A percentile compares a stretch with the other conserved stretches of the same genome.
phyloP scores from a whole-genome alignment of 2,888 invertebrate species.

The Eristalis pertinax region DNA sequence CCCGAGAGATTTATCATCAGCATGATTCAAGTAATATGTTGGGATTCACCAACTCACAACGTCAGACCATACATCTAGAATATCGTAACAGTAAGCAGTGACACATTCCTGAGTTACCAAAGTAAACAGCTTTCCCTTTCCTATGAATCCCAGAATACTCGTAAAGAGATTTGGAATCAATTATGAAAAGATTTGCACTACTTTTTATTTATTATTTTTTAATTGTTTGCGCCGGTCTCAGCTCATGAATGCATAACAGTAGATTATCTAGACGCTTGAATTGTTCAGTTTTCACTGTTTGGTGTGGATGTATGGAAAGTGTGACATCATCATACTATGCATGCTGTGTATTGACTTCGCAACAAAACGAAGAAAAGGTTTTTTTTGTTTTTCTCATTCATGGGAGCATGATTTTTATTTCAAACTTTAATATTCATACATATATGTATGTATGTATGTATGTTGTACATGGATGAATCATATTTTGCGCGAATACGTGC shows the following conservation, averaged over 20 bases:
- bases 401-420: constrained; percentile 53
- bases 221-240: constrained; percentile 36
- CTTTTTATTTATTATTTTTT: constrained; percentile 8
- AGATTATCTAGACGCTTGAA: constrained; percentile 38
- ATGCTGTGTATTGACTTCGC: constrained; percentile 38
- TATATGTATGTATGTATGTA: background rate
- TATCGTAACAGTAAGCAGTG: constrained; percentile 4
- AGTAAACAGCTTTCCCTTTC: constrained; percentile 44
- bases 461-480: background rate
- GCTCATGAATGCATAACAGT: constrained; percentile 33
- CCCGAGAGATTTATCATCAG: background rate
- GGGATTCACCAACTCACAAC: background rate
- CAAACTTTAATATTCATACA: constrained; percentile 12
- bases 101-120: background rate
- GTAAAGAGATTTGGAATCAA: constrained; percentile 38
- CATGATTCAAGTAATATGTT: background rate
- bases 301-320: constrained; percentile 34
- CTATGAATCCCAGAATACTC: background rate
- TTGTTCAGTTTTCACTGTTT: constrained; percentile 22
- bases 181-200: constrained; percentile 20
- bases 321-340: constrained; percentile 55
- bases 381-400: constrained; percentile 35
- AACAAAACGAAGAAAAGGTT: constrained; percentile 30
- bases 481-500: background rate
- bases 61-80: background rate